Conservation (phyloP, 2,797 vertebrate species). For the Acanthornis magna region DNA sequence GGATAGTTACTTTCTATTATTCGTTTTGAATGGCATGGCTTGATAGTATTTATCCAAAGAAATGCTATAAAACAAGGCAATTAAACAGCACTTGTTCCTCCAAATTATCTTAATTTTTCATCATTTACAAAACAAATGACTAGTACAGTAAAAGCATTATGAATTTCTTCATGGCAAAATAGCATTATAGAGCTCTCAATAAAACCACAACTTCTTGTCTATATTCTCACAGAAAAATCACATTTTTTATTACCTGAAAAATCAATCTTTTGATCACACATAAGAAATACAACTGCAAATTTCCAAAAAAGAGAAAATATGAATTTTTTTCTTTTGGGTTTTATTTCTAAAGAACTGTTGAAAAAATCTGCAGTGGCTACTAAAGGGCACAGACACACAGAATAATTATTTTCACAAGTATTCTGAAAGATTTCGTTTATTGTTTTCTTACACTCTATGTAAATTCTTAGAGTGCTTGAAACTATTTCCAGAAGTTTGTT, state of each 20-base stretch:
- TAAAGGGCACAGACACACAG: not conserved
- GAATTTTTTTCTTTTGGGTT: not conserved
- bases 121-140: not conserved
- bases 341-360: not conserved
- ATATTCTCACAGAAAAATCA: not conserved
- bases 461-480: not conserved
- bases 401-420: not conserved
- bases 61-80: not conserved
- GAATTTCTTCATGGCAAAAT: not conserved
- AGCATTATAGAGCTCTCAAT: not conserved
- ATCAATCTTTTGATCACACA: not conserved
- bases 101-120: not conserved
- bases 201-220: not conserved
- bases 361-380: not conserved
- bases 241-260: not conserved
- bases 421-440: not conserved
- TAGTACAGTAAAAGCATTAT: not conserved
- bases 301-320: not conserved
- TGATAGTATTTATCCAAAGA: not conserved
- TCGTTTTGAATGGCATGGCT: not conserved
- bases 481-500: not conserved
- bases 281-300: not conserved
- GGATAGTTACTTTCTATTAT: not conserved
- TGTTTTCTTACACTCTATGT: not conserved
- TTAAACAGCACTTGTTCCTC: not conserved